A percentile compares a stretch with the other conserved stretches of the same genome.
phyloP scores from a whole-genome alignment of 2,797 vertebrate genomes.

The Mormyrops attenuatus region DNA sequence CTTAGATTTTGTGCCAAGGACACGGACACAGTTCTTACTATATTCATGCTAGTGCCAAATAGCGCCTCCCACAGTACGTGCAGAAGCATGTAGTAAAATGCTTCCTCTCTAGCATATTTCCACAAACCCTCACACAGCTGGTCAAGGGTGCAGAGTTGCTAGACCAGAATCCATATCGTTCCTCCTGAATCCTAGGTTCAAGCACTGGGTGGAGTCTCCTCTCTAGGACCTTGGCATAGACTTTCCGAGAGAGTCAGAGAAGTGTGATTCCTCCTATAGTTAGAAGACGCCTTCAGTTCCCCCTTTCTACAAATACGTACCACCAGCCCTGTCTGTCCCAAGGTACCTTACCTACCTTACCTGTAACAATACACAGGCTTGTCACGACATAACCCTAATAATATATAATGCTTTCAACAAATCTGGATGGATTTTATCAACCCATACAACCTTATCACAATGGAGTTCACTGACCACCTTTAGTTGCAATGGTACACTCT shows the following conservation, averaged over 20 bases:
- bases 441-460: background rate
- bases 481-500: background rate
- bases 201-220: background rate
- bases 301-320: background rate
- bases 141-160: background rate
- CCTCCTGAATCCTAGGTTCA: background rate
- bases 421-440: background rate
- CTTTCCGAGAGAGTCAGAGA: background rate
- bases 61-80: background rate
- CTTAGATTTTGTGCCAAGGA: background rate
- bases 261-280: background rate
- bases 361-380: background rate
- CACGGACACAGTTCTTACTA: background rate
- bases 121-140: background rate
- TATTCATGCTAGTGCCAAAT: background rate
- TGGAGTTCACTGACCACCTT: background rate
- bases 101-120: background rate
- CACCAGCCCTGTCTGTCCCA: background rate
- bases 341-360: background rate
- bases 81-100: background rate
- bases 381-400: background rate
- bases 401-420: background rate
- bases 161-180: background rate
- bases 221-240: background rate
- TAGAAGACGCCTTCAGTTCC: background rate